Base-by-base conservation (phyloP, 1,140 invertebrate species). In the Spodoptera litura region DNA sequence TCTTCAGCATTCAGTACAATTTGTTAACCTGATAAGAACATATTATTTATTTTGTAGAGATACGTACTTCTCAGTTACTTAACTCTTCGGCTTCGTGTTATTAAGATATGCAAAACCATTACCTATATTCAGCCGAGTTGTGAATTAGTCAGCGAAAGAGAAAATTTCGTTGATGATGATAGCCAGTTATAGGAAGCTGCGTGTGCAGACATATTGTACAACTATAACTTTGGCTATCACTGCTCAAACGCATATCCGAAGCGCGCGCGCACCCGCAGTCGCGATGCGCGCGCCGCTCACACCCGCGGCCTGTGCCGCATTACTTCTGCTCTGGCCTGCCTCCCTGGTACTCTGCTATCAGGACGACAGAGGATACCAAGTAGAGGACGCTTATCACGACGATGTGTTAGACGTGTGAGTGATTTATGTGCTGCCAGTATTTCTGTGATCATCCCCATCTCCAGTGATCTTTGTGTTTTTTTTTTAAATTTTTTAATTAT, bases 371-470 rank as follows among this genome's bases (percentile, higher is more conserved):
- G 92, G 92, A 80, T 94, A 94, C 82, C 87, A 87, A 77, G 87
- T 87, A n/a, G 91, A 92, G 81, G 89, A 92, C 64, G 84, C 85
- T 71, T 90, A 91, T 85, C 87, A 89, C 64, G 91, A 93, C 72
- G 88, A 93, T 80, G 87, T 85, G 61, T 79, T 94, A 56, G 90
- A 94, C 61, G 87, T 90, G 92, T 94, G 89, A 91, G 90, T 92
- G 49, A 74, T 66, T 62, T 53, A 61, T 74, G 61, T 53, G 44
- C 44, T 73, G 53, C 49, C 68, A 68, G 38, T 68, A 56, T 31
- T 73, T 73, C 12, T 52, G 64, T 73, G 35, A 64, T 44, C n/a
- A n/a, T 35, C 38, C 31, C 25, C 44, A 75, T 56, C 51, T 74
- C 13, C 56, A 25, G 53, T 74, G 38, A 77, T 55, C 62, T 68